These are phyloP conservation scores for Morus bassanus DNA, from an alignment of 2,797 vertebrate species.

Conservation along the genomic window DNA sequence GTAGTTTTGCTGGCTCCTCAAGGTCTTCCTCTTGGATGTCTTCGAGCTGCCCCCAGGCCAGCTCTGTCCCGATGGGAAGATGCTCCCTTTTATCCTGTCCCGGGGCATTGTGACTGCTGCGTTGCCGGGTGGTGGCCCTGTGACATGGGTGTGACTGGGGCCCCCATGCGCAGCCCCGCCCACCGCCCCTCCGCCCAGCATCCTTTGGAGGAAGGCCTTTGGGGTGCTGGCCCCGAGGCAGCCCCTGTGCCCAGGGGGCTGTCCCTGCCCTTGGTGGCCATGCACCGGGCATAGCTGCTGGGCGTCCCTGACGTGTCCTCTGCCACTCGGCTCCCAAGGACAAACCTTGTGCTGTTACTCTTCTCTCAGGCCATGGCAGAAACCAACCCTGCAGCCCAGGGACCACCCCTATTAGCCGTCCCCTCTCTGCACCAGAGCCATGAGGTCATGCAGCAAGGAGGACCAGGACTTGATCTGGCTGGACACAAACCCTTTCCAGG, in stretches of 20 bases:
- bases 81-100: no score
- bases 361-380: rapidly evolving
- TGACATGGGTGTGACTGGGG: not conserved
- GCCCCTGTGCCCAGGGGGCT: no score
- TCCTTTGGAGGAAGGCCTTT: not conserved
- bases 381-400: not conserved
- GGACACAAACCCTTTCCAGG: no score
- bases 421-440: not conserved
- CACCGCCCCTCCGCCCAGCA: not conserved
- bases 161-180: not conserved
- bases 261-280: not conserved
- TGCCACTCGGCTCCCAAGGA: not conserved
- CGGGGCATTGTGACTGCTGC: no score
- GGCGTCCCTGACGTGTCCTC: not conserved
- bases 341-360: not conserved
- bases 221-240: not conserved
- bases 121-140: not conserved
- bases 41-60: no score
- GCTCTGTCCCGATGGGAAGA: no score
- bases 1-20: no score
- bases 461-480: not conserved
- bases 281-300: not conserved
- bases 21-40: no score
- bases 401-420: not conserved
- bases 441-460: not conserved